Evolutionary conservation across 2,797 vertebrate genomes (phyloP), one percentile per base, ranked within the genome.

Genomic region (Poecilia gillii): DNA sequence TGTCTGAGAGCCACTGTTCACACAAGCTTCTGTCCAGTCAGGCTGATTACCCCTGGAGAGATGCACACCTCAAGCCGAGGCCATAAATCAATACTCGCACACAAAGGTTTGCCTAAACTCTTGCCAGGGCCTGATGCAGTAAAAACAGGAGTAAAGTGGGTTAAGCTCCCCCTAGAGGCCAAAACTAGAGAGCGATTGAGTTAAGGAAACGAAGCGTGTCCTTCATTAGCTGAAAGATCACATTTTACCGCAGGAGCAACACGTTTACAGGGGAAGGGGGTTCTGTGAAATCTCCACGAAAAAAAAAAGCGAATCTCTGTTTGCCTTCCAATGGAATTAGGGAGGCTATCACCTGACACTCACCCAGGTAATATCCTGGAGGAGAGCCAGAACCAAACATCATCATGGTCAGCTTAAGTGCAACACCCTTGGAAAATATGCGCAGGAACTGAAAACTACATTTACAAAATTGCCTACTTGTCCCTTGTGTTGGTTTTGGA

Each of bases 401-500:
- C 93, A 93, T 89, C 82, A 91, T 88, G 90, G 85, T 84, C 84
- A 82, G 91, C 93, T 76, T 36, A 36, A 83, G 85, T 88, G 85
- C 68, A 89, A 93, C 78, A 84, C 85, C 93, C 88, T 89, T 92
- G 91, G 93, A 96, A 96, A 94, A 88, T 89, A 94, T 85, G 92
- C 72, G 81, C 81, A 93, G 91, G 95, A 95, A 96, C 94, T 95
- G 93, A 96, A 96, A 95, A 87, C 80, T 89, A 72, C 71, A 91
- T 90, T 94, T 93, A 86, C 84, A 90, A 90, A 85, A 96, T 91
- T 90, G 91, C 93, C 91, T 88, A 87, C 74, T 94, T 95, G 89
- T 94, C 95, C 89, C 78, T 76, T 64, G 49, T 96, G 94, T 96
- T 97, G 89, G 91, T 95, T 95, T 96, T 96, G 96, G 95, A 96